Percentiles rank a stretch among this genome's conserved stretches.
Evolutionary conservation across 2,888 invertebrate species (phyloP).

Genomic region (Eumerus sabulonum): DNA sequence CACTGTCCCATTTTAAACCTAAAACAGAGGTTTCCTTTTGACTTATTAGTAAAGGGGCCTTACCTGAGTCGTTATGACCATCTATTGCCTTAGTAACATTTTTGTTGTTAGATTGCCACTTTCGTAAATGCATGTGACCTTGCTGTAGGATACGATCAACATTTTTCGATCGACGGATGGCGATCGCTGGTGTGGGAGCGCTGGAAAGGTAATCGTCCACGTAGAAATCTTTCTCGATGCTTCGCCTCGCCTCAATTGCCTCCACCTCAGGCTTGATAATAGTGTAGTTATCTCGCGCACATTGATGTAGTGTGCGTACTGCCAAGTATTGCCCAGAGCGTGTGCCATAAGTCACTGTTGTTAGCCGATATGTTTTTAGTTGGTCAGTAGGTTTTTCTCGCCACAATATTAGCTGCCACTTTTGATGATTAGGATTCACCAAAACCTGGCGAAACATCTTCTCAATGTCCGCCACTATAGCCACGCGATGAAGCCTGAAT

Average conservation of each 20-base stretch:
- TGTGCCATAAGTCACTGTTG: conserved; percentile 40
- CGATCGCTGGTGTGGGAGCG: conserved; percentile 24
- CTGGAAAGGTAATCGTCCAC: conserved; percentile 31
- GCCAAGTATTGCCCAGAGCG: conserved; percentile 25
- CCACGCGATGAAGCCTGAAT: conserved; percentile 21
- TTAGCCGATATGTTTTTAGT: conserved; percentile 13
- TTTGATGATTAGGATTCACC: conserved; percentile 15
- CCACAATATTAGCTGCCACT: conserved; percentile 28
- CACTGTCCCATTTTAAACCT: conserved; percentile 32
- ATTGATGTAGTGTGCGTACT: conserved; percentile 25
- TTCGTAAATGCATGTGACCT: conserved; percentile 22
- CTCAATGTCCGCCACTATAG: conserved; percentile 28
- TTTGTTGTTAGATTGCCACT: conserved; percentile 19
- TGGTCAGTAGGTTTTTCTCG: conserved; percentile 18
- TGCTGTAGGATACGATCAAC: background rate
- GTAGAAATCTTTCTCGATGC: conserved; percentile 30
- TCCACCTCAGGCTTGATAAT: background rate
- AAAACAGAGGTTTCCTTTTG: conserved; percentile 3
- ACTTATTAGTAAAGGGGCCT: conserved; percentile 5
- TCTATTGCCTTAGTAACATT: background rate
- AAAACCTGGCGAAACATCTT: conserved; percentile 29
- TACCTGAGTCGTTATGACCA: conserved; percentile 3
- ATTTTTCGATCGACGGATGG: conserved; percentile 20
- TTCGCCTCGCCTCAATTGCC: conserved; percentile 24
- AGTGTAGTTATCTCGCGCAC: conserved; percentile 18